Conservation (phyloP, 2,113 vertebrate species). For the Arenaria interpres region DNA sequence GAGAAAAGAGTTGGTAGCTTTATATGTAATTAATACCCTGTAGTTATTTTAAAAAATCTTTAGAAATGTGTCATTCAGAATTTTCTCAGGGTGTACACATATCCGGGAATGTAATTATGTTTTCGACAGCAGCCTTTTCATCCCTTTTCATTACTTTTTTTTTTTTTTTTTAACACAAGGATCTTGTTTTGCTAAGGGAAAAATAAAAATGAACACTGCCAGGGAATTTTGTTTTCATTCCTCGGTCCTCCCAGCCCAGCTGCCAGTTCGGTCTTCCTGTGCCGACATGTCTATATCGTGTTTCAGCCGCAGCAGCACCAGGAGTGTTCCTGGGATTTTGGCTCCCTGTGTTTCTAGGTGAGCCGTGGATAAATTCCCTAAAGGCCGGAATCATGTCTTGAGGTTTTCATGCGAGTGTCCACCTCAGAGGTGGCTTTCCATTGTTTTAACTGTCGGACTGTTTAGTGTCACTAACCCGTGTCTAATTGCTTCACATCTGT, state of each 20-base stretch:
- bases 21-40: background rate
- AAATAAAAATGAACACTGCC: background rate
- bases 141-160: background rate
- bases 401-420: background rate
- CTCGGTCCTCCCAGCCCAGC: background rate
- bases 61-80: background rate
- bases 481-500: background rate
- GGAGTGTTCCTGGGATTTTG: background rate
- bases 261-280: background rate
- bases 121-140: background rate
- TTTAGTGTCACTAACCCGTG: background rate
- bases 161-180: background rate
- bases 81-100: background rate
- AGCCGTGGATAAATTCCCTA: background rate
- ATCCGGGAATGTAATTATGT: background rate
- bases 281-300: background rate
- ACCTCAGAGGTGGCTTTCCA: background rate
- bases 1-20: background rate
- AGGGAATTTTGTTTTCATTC: constrained; percentile 44
- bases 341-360: background rate
- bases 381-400: background rate
- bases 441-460: background rate
- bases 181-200: background rate
- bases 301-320: background rate
- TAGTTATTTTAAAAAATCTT: background rate